Conservation (phyloP, 2,113 vertebrate species). For the Channa argus region DNA sequence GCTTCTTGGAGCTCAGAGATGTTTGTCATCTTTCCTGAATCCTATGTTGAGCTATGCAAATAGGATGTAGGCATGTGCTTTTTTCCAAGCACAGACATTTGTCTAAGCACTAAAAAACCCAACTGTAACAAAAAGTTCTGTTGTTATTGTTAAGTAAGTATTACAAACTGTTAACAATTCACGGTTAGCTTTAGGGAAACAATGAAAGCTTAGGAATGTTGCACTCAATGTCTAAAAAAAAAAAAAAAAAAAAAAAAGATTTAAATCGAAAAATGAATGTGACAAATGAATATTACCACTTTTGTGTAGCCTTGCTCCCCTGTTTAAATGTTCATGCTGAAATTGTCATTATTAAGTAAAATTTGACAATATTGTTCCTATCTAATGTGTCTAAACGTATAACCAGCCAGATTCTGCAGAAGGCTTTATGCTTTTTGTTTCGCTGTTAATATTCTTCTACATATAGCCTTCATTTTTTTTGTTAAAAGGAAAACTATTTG, state of each 20-base stretch:
- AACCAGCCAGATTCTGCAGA: background rate
- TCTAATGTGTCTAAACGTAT: background rate
- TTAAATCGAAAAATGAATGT: background rate
- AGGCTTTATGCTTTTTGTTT: background rate
- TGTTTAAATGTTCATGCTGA: background rate
- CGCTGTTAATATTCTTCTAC: background rate
- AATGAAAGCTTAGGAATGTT: background rate
- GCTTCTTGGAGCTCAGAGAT: too few relatives aligned
- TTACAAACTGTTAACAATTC: background rate
- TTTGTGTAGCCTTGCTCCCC: background rate
- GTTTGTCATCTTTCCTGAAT: background rate
- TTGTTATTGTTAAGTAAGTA: too few relatives aligned
- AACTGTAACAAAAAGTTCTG: too few relatives aligned
- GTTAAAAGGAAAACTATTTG: too few relatives aligned
- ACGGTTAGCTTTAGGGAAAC: background rate
- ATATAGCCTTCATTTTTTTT: background rate
- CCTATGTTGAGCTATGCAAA: background rate
- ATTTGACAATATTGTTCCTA: background rate
- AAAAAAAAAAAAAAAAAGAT: background rate
- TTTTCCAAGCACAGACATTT: conserved; percentile 6
- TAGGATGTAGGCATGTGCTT: background rate
- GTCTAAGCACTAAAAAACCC: background rate
- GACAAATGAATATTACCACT: background rate
- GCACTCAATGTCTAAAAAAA: background rate
- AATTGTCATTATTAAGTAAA: background rate